Base-by-base conservation (phyloP, 2,888 invertebrate genomes). In the Lamellibrachia satsuma region DNA sequence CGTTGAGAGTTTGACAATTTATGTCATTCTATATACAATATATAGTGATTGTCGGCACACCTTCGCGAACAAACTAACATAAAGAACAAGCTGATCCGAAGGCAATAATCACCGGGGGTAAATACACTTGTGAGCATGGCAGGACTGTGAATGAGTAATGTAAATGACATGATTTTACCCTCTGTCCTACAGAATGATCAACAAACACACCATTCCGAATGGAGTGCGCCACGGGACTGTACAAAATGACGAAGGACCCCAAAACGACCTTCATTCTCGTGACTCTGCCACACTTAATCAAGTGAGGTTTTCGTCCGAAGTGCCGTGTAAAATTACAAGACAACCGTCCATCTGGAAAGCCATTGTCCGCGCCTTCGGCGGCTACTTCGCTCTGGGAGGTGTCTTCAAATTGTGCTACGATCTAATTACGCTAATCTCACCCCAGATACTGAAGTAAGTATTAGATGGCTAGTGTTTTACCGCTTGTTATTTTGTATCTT, bases 391-490 rank as follows among this genome's bases (percentile, higher is more conserved):
- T 39, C 39, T 93, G 91, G 93, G 93, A 8, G 93, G 93, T 1
- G 91, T 93, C 55, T 93, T 57, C 90, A 93, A 92, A 75, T 52
- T 93, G 2, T 11, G 91, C 90, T 93, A 92, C 60, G 93, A 93
- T 55, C 52, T 93, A 52, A 92, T 93, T 90, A 92, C 91, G 90
- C 93, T 93, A 57, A 91, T 92, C 92, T 92, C 90, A 90, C 93
- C 93, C 15, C 60, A 90, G 8, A n/a, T 93, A 51, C 93, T 93
- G 7, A 93, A 60, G 93, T 93, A 92, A 92, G 92, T 91, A 51
- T 8, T 11, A 3, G 92, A 11, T 27, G 11, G 15, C 2, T 75
- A 22, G 1, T 75, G 75, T 75, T 75, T 15, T 75, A 75, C n/a
- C 15, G 3, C 15, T 11, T 75, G 22, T 75, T 6, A 75, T n/a